Conservation (phyloP, 2,888 invertebrate genomes). For the Cylloceria caligata region DNA sequence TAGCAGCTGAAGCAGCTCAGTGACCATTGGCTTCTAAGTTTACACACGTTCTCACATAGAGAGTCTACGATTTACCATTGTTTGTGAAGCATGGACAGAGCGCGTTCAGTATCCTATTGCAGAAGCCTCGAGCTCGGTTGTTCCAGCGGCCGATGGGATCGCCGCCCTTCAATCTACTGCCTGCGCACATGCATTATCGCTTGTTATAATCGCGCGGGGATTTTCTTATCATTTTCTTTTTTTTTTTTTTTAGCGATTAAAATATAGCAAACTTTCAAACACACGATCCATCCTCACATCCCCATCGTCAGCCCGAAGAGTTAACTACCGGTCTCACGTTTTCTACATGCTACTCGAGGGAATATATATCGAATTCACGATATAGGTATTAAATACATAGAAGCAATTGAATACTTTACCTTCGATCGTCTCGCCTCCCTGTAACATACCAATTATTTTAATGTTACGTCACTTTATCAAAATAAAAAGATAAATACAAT, state of each 20-base stretch:
- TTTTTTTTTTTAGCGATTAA: conserved; percentile 18
- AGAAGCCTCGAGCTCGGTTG: conserved; percentile 84
- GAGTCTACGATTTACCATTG: conserved; percentile 83
- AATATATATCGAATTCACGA: conserved; percentile 53
- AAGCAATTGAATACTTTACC: conserved; percentile 73
- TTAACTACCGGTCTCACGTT: conserved; percentile 60
- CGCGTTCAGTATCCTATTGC: conserved; percentile 83
- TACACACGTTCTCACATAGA: conserved; percentile 41
- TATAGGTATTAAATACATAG: conserved; percentile 30
- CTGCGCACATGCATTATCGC: conserved; percentile 77
- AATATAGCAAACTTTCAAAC: conserved; percentile 13
- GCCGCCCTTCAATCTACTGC: conserved; percentile 81
- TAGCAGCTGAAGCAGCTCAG: conserved; percentile 36
- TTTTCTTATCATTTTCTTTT: conserved; percentile 14
- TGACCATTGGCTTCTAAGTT: conserved; percentile 58
- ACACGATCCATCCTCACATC: conserved; percentile 27
- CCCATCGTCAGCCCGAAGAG: conserved; percentile 30
- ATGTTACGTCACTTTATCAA: background rate
- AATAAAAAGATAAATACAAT: background rate
- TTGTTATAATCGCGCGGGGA: conserved; percentile 56
- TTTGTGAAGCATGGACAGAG: conserved; percentile 83
- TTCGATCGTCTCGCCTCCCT: conserved; percentile 77
- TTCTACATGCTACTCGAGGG: conserved; percentile 58
- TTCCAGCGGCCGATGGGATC: conserved; percentile 83
- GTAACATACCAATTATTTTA: conserved; percentile 70